These are phyloP conservation scores for Kryptolebias ocellatus DNA, from an alignment of 2,797 vertebrate genomes.

Conservation along the genomic window DNA sequence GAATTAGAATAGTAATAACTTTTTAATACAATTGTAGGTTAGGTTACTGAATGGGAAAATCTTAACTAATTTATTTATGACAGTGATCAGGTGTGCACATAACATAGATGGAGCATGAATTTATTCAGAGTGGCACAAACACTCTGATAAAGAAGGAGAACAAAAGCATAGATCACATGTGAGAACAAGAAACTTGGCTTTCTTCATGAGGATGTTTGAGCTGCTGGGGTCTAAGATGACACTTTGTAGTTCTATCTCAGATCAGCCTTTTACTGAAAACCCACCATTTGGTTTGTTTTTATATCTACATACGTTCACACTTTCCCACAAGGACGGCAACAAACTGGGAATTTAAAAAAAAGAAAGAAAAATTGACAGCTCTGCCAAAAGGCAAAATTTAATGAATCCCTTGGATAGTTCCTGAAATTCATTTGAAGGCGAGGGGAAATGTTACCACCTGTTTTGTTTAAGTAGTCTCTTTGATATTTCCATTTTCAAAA, in stretches of 20 bases:
- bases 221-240: conserved; percentile 41
- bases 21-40: no score
- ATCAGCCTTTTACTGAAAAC: conserved; percentile 38
- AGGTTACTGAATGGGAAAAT: no score
- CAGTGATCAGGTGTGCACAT: no score
- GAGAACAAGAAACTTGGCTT: conserved; percentile 5
- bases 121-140: background rate
- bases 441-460: conserved; percentile 77
- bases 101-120: no score
- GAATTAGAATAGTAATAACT: no score
- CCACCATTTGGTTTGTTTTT: conserved; percentile 38
- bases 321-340: conserved; percentile 43
- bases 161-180: background rate
- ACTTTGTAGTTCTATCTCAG: conserved; percentile 28
- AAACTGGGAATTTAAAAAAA: conserved; percentile 61
- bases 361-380: conserved; percentile 14
- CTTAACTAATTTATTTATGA: no score
- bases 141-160: background rate
- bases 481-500: conserved; percentile 78
- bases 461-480: conserved; percentile 82
- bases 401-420: conserved; percentile 81
- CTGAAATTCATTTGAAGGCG: conserved; percentile 74
- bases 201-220: conserved; percentile 24
- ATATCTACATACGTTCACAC: conserved; percentile 25
- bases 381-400: conserved; percentile 79